phyloP scores from a whole-genome alignment of 1,140 invertebrate species.

The Ptiloglossa arizonensis region DNA sequence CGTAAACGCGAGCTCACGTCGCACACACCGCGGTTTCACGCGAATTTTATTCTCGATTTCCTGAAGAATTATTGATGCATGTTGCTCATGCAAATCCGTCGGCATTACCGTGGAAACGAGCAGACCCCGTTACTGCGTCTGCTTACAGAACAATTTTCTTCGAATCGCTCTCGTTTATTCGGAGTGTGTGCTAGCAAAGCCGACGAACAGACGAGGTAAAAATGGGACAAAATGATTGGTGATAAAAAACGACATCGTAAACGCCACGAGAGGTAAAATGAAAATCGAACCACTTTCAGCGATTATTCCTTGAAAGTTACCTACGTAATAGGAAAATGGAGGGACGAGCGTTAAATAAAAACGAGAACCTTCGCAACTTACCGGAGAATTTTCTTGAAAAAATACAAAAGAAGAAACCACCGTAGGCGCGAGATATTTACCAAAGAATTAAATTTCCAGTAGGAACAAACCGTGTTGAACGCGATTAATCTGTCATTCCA shows the following conservation, averaged over 20 bases:
- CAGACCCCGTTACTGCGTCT: background rate
- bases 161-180: constrained; percentile 1
- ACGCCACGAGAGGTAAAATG: background rate
- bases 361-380: background rate
- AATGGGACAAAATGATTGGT: constrained; percentile 8
- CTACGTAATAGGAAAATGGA: background rate
- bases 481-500: too few relatives aligned
- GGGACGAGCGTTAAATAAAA: background rate
- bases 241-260: background rate
- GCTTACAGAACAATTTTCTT: constrained; percentile 5
- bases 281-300: constrained; percentile 25
- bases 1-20: background rate
- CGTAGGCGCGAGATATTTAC: too few relatives aligned
- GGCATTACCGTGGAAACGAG: background rate
- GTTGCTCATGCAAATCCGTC: background rate
- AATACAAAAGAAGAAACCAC: too few relatives aligned
- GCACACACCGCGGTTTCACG: background rate
- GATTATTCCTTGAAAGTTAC: constrained; percentile 25
- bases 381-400: background rate
- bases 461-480: too few relatives aligned
- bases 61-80: background rate
- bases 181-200: background rate
- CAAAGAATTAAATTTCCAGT: too few relatives aligned
- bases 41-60: background rate
- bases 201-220: background rate